Base-by-base conservation (phyloP, 2,113 vertebrate species). In the Sylvilagus bachmani region DNA sequence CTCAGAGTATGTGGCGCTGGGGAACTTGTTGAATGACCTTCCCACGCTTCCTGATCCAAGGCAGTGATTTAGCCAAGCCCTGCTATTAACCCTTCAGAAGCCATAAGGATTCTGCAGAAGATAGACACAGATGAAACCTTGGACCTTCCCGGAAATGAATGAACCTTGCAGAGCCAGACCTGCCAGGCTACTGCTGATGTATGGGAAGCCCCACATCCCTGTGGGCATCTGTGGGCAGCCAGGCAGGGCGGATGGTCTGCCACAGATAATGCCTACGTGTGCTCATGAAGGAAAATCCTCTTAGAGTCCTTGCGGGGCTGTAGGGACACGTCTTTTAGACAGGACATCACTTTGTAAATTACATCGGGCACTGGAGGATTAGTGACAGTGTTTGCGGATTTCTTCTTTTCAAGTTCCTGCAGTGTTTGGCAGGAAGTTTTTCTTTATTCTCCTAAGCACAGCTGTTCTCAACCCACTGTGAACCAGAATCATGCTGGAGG, bases 311-410 rank as follows among this genome's bases (percentile, higher is more conserved):
- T 0, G 1, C 49, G 25, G 62, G 49, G 31, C 16, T 31, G 27
- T 16, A 22, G 86, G 58, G 22, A 89, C 73, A 89, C 83, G 64
- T 87, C 61, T 75, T 71, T 89, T 19, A 86, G 70, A 74, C 22
- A 92, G 16, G 19, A 87, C 92, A 93, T 83, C 75, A 78, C 36
- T 90, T 83, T 90, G 79, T 88, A 84, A 74, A 82, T 93, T 73
- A 81, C 27, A 71, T 22, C 36, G 64, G 93, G n/a, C 5, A 1
- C 66, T 77, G 80, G 64, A 10, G 53, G 77, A 67, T 91, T 66
- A 84, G 25, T 55, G 86, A 29, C 55, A 83, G 53, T 74, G 55
- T 82, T 84, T 92, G 53, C 17, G 83, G 86, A 49, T 85, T 79
- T 13, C 44, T 82, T 36, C 67, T 81, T 90, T 82, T 64, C 29